Base-by-base conservation (phyloP, 2,113 vertebrate genomes). In the Onychostoma macrolepis region DNA sequence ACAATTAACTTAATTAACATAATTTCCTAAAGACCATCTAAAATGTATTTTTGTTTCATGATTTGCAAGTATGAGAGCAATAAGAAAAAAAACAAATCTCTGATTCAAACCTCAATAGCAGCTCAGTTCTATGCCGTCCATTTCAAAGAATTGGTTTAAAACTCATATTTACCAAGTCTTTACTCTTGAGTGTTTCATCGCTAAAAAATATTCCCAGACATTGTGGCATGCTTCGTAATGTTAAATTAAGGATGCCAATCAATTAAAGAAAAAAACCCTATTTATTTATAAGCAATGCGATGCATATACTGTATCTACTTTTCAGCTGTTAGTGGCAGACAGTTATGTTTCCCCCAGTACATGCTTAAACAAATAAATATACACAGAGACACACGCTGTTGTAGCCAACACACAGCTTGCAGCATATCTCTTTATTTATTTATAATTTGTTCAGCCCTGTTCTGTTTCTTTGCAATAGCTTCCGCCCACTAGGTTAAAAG, bases 391-490 rank as follows among this genome's bases (percentile, higher is more conserved):
- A 58, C 77, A 82, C 75, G 78, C 69, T 43, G 30, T 26, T 79
- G 28, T 13, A 58, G 72, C 48, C 83, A 61, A 17, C 15, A 33
- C 61, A 76, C 26, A 63, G 30, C 45, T 67, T 84, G 67, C 50
- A 74, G 69, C 67, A 61, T 36, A 63, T 83, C 45, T 85, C 21
- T 85, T 77, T 77, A 80, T 80, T 81, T 81, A 56, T 80, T 84
- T 63, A 15, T 80, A 12, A 45, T 50, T 43, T 76, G 45, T 61
- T 43, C 84, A 38, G 61, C 58, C 56, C 36, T 24, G 13, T 87
- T 48, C 77, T 78, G 76, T 90, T 86, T 89, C 69, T 89, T 74
- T 88, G 82, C 56, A 48, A 69, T 83, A 63, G 69, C 43, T 80
- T 87, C 87, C 38, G 30, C 83, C 85, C 45, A 80, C 78, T 71